Conservation (phyloP, 2,113 vertebrate genomes). For the Stegastes partitus region DNA sequence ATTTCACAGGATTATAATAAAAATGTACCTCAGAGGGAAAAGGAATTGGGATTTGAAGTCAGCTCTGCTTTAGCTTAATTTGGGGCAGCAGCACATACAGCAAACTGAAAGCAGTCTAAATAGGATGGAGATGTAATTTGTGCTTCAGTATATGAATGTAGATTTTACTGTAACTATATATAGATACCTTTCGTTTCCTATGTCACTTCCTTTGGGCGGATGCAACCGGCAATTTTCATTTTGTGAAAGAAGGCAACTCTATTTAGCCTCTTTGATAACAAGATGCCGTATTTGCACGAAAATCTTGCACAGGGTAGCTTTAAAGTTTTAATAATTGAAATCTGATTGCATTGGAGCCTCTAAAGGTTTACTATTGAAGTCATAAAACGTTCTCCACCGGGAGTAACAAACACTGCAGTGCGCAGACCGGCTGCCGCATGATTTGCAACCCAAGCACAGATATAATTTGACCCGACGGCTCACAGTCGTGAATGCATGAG, state of each 20-base stretch:
- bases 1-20: no score
- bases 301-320: not conserved
- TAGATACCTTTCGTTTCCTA: no score
- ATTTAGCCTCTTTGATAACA: not conserved
- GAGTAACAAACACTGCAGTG: conserved; percentile 3
- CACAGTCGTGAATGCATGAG: not conserved
- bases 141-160: no score
- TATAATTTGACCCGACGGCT: not conserved
- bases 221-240: no score
- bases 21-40: no score
- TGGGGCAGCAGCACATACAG: no score
- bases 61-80: no score
- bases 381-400: conserved; percentile 7
- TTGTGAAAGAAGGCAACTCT: no score
- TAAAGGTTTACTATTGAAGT: conserved; percentile 1
- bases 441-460: conserved; percentile 20
- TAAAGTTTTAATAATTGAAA: conserved; percentile 9
- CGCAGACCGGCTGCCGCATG: conserved; percentile 3
- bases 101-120: no score
- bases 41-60: no score
- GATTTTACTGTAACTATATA: no score
- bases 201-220: not conserved
- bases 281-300: not conserved
- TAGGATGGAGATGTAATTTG: no score
- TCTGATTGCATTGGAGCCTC: not conserved